Conservation (phyloP, 2,113 vertebrate genomes). For the Phoenicopterus ruber region DNA sequence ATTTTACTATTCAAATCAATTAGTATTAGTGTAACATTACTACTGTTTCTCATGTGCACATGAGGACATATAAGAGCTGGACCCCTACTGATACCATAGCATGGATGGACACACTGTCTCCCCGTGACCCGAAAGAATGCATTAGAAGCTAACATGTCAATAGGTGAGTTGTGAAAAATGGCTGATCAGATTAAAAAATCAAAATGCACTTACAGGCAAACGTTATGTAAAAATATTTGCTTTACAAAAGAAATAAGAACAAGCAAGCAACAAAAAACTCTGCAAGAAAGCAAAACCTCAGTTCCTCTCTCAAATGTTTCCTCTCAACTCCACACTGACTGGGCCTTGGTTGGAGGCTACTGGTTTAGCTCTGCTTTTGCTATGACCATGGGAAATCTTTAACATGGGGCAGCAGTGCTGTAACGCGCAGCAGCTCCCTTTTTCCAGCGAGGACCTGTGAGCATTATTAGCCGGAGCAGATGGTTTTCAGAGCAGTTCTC, state of each 20-base stretch:
- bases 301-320: not conserved
- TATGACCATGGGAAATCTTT: not conserved
- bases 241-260: not conserved
- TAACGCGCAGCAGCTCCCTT: not conserved
- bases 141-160: not conserved
- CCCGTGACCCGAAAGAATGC: not conserved
- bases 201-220: not conserved
- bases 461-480: not conserved
- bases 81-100: not conserved
- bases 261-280: not conserved
- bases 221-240: not conserved
- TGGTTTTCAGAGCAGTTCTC: not conserved
- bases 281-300: slow-evolving; percentile 5
- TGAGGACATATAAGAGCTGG: not conserved
- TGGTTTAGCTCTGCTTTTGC: not conserved
- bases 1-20: not conserved
- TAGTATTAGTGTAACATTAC: not conserved
- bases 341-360: not conserved
- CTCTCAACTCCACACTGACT: not conserved
- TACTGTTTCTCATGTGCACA: not conserved
- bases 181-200: not conserved
- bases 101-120: not conserved
- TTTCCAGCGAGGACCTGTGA: not conserved
- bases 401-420: not conserved
- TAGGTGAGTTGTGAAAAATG: slow-evolving; percentile 9